These are phyloP conservation scores for Sturmia bella DNA, from an alignment of 2,888 invertebrate species.

Conservation along the genomic window DNA sequence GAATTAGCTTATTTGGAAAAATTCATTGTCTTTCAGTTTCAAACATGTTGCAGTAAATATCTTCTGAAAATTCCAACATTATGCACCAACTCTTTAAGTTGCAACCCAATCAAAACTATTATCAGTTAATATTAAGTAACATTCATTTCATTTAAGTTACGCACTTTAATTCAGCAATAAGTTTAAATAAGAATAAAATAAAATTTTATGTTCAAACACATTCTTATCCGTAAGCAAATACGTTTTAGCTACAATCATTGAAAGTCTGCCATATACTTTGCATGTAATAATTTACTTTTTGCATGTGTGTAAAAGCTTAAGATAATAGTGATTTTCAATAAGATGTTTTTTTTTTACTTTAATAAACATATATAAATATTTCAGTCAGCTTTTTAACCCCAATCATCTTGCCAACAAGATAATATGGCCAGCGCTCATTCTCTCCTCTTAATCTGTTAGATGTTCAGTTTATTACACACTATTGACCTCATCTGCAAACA, in stretches of 20 bases:
- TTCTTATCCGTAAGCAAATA: neutral
- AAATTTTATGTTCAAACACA: neutral
- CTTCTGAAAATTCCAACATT: neutral
- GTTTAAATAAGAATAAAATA: neutral
- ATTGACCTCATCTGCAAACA: constrained; percentile 55
- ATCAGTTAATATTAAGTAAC: constrained; percentile 31
- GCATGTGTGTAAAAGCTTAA: neutral
- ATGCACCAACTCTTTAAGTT: neutral
- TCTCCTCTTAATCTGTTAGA: constrained; percentile 7
- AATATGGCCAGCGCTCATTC: neutral
- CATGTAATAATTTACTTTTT: too few species aligned
- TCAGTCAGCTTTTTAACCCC: constrained; percentile 45
- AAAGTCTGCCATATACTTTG: too few species aligned
- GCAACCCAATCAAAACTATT: constrained; percentile 12
- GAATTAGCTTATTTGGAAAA: too few species aligned
- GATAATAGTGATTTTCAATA: too few species aligned
- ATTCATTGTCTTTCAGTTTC: too few species aligned
- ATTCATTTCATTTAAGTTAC: neutral
- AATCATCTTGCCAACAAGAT: constrained; percentile 42
- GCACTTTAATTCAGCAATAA: constrained; percentile 3
- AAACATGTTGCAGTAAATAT: neutral
- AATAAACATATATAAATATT: constrained; percentile 23
- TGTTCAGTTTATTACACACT: constrained; percentile 62
- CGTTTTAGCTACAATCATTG: neutral
- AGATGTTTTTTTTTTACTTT: neutral